These are phyloP conservation scores for Sturnira hondurensis DNA, from an alignment of 2,113 vertebrate genomes.

Conservation along the genomic window DNA sequence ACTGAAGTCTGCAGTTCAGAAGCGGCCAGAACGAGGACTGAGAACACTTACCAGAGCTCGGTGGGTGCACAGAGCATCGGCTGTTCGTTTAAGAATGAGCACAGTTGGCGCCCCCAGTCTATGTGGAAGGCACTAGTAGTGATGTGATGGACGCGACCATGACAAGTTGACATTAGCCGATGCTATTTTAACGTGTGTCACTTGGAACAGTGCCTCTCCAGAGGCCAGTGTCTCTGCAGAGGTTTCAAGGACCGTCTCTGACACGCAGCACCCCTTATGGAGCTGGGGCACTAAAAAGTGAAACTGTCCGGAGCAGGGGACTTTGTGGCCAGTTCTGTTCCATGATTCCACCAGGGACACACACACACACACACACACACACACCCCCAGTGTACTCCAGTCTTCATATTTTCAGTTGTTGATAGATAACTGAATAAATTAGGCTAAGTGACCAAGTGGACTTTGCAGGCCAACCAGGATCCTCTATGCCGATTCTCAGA, in stretches of 20 bases:
- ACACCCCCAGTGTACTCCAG: neutral
- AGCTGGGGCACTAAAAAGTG: accelerated
- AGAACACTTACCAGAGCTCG: accelerated
- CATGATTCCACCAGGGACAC: neutral
- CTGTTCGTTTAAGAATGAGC: accelerated
- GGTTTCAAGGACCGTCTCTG: neutral
- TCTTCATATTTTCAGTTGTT: neutral
- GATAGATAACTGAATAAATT: neutral
- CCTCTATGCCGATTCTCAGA: neutral
- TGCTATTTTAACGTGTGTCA: accelerated
- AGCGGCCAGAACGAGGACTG: accelerated
- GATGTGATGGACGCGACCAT: accelerated
- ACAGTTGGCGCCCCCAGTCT: accelerated
- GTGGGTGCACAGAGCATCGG: accelerated
- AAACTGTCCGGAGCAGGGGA: neutral
- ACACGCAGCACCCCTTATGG: accelerated
- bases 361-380: neutral
- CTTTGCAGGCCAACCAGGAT: accelerated
- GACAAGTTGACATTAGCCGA: neutral
- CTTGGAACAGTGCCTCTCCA: neutral
- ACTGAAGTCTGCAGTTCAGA: too few relatives aligned
- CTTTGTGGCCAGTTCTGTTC: neutral
- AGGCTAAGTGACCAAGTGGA: neutral
- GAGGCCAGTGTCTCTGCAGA: neutral
- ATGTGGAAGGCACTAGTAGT: accelerated